Conservation (phyloP, 2,113 vertebrate species). For the Rafetus swinhoei region DNA sequence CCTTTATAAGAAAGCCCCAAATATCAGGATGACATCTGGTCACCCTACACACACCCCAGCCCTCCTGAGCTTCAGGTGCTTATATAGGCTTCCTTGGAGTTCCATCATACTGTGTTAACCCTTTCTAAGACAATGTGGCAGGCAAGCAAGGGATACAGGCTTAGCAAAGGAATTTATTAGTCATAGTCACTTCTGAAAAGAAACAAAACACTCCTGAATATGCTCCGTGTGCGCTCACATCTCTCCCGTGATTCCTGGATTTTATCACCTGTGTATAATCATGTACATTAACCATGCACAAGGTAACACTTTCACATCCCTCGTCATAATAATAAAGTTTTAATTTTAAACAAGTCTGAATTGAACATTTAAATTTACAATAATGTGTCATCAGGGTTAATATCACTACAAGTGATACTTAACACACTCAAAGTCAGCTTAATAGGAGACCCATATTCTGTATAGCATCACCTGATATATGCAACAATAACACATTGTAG, state of each 20-base stretch:
- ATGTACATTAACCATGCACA: no score
- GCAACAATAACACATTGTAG: neutral
- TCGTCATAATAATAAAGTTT: fast-evolving
- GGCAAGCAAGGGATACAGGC: neutral
- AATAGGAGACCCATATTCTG: neutral
- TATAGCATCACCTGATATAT: neutral
- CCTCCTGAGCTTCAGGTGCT: neutral
- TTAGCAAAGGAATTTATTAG: neutral
- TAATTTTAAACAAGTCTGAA: neutral
- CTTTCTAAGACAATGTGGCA: neutral
- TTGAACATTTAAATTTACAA: neutral
- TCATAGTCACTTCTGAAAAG: neutral
- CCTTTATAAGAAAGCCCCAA: no score
- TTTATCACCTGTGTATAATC: neutral
- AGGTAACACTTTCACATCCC: neutral
- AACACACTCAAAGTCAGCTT: neutral
- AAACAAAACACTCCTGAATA: neutral
- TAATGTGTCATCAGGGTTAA: neutral
- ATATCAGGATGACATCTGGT: no score
- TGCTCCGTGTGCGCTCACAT: neutral
- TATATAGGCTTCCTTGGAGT: neutral
- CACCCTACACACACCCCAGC: neutral
- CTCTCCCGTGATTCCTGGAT: neutral
- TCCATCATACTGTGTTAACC: neutral
- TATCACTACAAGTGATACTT: neutral